phyloP scores from a whole-genome alignment of 92 coral and sea anemone genomes.

The Heliopora coerulea region DNA sequence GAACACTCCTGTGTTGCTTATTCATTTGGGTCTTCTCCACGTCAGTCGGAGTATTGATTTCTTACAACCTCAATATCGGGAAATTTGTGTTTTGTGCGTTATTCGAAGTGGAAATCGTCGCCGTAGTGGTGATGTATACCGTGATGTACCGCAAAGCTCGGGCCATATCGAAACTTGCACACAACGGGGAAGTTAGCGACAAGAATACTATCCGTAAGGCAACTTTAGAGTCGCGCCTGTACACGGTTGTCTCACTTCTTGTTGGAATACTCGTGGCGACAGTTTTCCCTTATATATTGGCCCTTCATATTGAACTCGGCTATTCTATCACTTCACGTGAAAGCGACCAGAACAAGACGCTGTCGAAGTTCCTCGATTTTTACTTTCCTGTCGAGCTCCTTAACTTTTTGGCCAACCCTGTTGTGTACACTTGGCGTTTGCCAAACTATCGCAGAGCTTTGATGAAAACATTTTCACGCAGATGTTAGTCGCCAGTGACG shows the following conservation, averaged over 20 bases:
- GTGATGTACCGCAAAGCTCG: not conserved
- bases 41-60: not conserved
- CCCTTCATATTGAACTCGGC: not conserved
- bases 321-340: not conserved
- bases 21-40: not conserved
- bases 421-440: not conserved
- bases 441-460: constrained; percentile 7
- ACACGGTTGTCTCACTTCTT: not conserved
- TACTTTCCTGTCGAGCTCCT: not conserved
- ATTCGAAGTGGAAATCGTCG: not conserved
- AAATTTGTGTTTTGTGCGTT: not conserved
- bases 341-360: not conserved
- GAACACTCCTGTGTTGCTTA: not conserved
- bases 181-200: not conserved
- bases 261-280: not conserved
- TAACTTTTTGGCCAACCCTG: not conserved
- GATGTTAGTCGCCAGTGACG: not conserved
- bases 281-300: not conserved
- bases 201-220: not conserved
- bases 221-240: not conserved
- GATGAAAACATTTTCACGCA: not conserved
- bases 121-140: not conserved
- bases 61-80: not conserved
- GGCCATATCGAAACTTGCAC: constrained; percentile 1
- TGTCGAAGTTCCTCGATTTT: not conserved